Conservation (phyloP, 2,888 invertebrate species). For the Trissolcus brochymenae region DNA sequence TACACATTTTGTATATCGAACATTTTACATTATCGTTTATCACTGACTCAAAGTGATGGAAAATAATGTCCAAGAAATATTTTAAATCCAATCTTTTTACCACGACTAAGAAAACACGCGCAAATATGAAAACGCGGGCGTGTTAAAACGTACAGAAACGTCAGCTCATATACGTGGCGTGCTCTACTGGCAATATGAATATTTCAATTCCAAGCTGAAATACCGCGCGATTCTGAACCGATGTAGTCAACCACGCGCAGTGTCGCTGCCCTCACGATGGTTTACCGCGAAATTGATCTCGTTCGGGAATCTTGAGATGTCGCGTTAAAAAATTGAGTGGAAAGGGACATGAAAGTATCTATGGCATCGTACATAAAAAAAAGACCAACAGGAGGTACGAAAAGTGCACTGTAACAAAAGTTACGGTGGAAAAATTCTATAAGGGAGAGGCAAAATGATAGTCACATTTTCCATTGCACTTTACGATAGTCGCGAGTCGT, state of each 20-base stretch:
- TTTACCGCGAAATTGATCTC: constrained; percentile 66
- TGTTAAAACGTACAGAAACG: too few relatives aligned
- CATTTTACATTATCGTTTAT: too few relatives aligned
- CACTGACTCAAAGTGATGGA: too few relatives aligned
- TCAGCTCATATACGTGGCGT: too few relatives aligned
- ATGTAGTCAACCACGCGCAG: constrained; percentile 59
- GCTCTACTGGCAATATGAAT: constrained; percentile 62
- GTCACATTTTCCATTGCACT: constrained; percentile 27
- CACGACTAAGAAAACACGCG: too few relatives aligned
- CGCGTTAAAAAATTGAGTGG: constrained; percentile 23
- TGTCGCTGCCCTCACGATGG: constrained; percentile 48
- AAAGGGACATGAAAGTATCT: constrained; percentile 18
- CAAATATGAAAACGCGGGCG: too few relatives aligned
- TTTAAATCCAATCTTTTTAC: too few relatives aligned
- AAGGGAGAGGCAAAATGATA: constrained; percentile 4
- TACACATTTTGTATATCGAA: too few relatives aligned
- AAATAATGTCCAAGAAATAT: too few relatives aligned
- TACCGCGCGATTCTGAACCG: constrained; percentile 66
- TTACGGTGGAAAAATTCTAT: constrained; percentile 5
- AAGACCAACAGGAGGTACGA: constrained; percentile 6
- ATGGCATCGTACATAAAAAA: constrained; percentile 14
- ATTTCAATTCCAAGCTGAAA: constrained; percentile 69
- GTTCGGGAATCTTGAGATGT: constrained; percentile 46
- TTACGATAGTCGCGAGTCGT: constrained; percentile 19
- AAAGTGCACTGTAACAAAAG: background rate